These are phyloP conservation scores for Toxonevra muliebris DNA, from an alignment of 2,888 invertebrate genomes.

Conservation along the genomic window DNA sequence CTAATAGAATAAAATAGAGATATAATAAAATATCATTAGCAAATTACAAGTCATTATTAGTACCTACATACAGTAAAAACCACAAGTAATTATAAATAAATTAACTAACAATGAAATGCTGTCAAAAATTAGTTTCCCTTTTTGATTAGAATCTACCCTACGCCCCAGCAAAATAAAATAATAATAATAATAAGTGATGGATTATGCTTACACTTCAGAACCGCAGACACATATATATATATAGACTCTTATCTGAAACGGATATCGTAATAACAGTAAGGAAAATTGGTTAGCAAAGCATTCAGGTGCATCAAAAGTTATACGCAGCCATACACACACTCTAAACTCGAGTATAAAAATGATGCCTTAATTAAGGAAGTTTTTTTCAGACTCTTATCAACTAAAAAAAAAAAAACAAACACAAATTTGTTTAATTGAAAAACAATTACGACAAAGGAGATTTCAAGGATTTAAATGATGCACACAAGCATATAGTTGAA, in stretches of 20 bases:
- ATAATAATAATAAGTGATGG: constrained; percentile 48
- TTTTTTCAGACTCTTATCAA: neutral
- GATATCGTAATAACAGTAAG: too few species aligned
- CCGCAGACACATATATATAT: constrained; percentile 9
- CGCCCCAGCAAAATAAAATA: too few species aligned
- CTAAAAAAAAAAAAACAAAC: neutral
- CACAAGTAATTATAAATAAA: constrained; percentile 44
- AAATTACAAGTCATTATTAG: constrained; percentile 59
- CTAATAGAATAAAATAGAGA: too few species aligned
- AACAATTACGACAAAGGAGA: neutral
- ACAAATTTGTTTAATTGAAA: neutral
- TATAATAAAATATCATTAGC: constrained; percentile 48
- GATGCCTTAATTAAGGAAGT: constrained; percentile 5
- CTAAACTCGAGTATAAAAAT: neutral
- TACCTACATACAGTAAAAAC: constrained; percentile 24
- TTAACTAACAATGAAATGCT: constrained; percentile 41
- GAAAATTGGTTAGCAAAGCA: too few species aligned
- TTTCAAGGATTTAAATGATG: neutral
- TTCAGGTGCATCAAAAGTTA: too few species aligned
- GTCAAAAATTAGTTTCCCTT: constrained; percentile 21
- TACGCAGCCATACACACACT: too few species aligned
- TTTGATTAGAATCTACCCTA: constrained; percentile 45
- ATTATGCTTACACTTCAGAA: constrained; percentile 41
- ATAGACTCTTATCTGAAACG: neutral
- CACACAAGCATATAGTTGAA: too few species aligned